Evolutionary conservation across 2,888 invertebrate species (phyloP), one percentile per base, ranked within the genome.

Genomic region (Spilarctia lutea): DNA sequence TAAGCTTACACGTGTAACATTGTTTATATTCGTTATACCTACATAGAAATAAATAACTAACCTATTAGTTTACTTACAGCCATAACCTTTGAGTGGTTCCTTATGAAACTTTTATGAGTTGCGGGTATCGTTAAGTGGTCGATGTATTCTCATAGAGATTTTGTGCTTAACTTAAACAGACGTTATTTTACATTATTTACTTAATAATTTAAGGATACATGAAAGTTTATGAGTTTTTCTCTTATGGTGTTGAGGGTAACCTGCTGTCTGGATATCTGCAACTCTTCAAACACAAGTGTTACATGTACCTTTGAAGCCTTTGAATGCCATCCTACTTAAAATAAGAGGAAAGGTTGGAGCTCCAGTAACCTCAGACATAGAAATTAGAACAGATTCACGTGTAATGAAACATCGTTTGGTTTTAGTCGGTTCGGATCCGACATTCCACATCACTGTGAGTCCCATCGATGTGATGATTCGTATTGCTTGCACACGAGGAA

Each of bases 41-140:
- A 63, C 30, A 63, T 2, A 10, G 30, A 8, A 30, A 63, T 63
- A 30, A 63, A 63, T 30, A 63, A 18, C 16, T 18, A 63, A 63
- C 30, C 18, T 63, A 63, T 63, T 63, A 63, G 63, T 63, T 30
- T 30, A 13, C 63, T 63, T 30, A 16, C 18, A 63, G 30, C 63
- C 30, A 63, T 63, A 63, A 63, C 63, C 63, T 63, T 63, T 63
- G 18, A 63, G 30, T 63, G 30, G 16, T 30, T 63, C 7, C 2
- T 30, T 30, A 63, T 63, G 30, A 63, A 63, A 63, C 30, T 63
- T 30, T 63, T 63, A 63, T 63, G 63, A 63, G 30, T 63, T 30
- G 27, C 30, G 30, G 30, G 30, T 1, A 63, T 30, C 63, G 63
- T 63, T 63, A 63, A 63, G 63, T 63, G 30, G 63, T 16, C 30